phyloP scores from a whole-genome alignment of 2,113 vertebrate species.

The Sebastes fasciatus region DNA sequence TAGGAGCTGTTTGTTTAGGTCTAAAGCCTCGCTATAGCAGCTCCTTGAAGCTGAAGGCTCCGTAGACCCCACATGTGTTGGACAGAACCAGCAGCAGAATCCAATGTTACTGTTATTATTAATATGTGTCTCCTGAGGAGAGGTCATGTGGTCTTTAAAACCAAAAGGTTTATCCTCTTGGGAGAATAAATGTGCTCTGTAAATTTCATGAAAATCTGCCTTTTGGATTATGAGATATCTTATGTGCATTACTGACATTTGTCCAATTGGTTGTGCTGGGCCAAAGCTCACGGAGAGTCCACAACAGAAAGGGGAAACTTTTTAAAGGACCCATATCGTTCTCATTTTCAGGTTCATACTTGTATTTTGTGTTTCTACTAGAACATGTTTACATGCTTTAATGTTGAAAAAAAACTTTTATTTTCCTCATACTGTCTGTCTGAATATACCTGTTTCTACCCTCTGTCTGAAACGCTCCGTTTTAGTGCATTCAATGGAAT shows the following conservation, averaged over 20 bases:
- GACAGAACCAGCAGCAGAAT: slow-evolving; percentile 2
- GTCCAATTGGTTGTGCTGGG: not conserved
- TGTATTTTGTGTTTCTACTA: too few species aligned
- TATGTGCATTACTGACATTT: not conserved
- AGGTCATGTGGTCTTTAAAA: not conserved
- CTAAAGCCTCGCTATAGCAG: slow-evolving; percentile 13
- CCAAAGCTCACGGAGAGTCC: too few species aligned
- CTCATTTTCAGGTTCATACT: too few species aligned
- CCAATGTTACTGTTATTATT: not conserved
- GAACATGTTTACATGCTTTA: too few species aligned
- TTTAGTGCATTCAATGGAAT: too few species aligned
- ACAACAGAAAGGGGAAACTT: too few species aligned
- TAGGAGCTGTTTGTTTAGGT: slow-evolving; percentile 23
- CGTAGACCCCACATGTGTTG: not conserved
- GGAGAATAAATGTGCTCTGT: not conserved
- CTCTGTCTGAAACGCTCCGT: too few species aligned
- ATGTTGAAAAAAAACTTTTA: too few species aligned
- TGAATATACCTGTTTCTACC: too few species aligned
- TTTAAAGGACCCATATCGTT: too few species aligned
- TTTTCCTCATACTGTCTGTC: too few species aligned
- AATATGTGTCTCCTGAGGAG: not conserved
- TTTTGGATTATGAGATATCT: not conserved
- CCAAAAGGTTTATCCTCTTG: not conserved
- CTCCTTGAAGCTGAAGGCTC: slow-evolving; percentile 1
- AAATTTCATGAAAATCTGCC: not conserved